phyloP scores from a whole-genome alignment of 2,888 invertebrate species.

The Patella depressa region DNA sequence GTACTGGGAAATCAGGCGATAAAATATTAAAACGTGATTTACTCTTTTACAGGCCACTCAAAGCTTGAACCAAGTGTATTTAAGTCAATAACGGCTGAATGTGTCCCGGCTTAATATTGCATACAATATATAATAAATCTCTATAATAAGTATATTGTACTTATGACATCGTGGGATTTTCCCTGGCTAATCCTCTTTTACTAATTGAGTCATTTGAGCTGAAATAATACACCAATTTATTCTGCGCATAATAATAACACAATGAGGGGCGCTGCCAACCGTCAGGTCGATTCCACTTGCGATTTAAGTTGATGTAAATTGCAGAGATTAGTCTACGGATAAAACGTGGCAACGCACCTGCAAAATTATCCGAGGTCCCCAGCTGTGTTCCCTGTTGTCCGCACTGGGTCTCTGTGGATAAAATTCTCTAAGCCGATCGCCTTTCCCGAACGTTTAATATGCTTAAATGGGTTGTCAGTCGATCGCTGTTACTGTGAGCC shows the following conservation, averaged over 20 bases:
- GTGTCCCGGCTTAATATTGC: no score
- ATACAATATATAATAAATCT: no score
- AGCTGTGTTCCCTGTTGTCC: not conserved
- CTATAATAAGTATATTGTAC: no score
- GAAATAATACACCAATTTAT: not conserved
- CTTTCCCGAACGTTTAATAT: not conserved
- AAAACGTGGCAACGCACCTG: not conserved
- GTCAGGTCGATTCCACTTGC: not conserved
- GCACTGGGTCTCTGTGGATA: not conserved
- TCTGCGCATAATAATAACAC: not conserved
- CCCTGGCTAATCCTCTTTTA: not conserved
- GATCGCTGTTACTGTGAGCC: conserved; percentile 7
- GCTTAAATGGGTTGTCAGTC: conserved; percentile 7
- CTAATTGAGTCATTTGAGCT: not conserved
- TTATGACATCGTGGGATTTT: not conserved
- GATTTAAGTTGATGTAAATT: not conserved
- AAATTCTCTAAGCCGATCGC: not conserved
- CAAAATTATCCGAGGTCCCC: not conserved
- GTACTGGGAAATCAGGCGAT: no score
- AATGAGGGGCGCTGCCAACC: not conserved
- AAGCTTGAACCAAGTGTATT: no score
- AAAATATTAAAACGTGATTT: no score
- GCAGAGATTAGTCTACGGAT: not conserved
- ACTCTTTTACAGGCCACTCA: no score
- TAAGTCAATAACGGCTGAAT: no score